phyloP scores from a whole-genome alignment of 2,113 vertebrate species.

The Macaca nemestrina region DNA sequence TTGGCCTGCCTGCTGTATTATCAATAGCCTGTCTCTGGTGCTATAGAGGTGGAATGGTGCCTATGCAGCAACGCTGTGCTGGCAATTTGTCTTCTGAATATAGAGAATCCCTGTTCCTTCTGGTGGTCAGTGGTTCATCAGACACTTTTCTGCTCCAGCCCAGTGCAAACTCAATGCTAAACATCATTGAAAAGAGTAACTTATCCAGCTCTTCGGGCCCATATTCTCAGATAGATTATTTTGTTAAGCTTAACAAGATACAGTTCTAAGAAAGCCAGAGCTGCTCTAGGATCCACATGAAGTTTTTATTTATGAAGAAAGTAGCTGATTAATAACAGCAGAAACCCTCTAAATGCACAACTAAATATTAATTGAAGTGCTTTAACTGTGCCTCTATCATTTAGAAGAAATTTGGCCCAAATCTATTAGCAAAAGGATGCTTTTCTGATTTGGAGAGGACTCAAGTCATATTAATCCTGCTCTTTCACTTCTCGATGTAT shows the following conservation, averaged over 20 bases:
- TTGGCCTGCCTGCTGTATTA: not conserved
- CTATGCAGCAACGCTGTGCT: not conserved
- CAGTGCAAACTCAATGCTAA: not conserved
- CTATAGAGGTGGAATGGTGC: not conserved
- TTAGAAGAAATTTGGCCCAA: not conserved
- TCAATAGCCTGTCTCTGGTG: not conserved
- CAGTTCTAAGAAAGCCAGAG: not conserved
- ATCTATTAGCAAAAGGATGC: not conserved
- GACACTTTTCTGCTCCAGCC: not conserved
- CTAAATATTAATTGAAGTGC: not conserved
- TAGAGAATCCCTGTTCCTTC: not conserved
- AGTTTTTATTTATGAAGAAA: not conserved
- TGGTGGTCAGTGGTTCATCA: not conserved
- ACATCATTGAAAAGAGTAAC: not conserved
- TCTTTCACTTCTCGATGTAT: not conserved
- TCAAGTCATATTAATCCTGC: not conserved
- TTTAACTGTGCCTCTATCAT: not conserved
- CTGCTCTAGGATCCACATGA: not conserved
- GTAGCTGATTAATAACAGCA: not conserved
- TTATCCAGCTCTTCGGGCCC: not conserved
- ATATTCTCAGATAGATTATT: not conserved
- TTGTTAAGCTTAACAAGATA: not conserved
- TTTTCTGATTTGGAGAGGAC: constrained; percentile 8
- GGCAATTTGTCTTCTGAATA: not conserved
- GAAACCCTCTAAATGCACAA: not conserved